phyloP scores from a whole-genome alignment of 2,888 invertebrate genomes.

The Elegia similella region DNA sequence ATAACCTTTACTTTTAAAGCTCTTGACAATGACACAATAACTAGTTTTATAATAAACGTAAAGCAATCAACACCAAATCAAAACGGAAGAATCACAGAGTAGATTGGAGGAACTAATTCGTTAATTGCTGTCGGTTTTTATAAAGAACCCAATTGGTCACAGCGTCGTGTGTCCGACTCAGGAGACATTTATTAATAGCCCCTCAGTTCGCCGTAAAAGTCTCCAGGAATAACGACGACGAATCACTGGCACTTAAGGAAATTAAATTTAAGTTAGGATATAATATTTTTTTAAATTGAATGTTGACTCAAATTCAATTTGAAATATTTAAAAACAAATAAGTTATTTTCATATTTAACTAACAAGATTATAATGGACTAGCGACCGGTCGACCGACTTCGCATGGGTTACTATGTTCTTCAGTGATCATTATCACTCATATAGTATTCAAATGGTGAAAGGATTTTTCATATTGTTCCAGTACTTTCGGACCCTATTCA shows the following conservation, averaged over 20 bases:
- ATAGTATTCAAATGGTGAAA: too few species aligned
- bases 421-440: too few species aligned
- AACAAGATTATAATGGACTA: too few species aligned
- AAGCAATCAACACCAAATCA: slow-evolving; percentile 26
- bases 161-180: slow-evolving; percentile 34
- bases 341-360: too few species aligned
- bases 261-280: not conserved
- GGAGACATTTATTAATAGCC: slow-evolving; percentile 49
- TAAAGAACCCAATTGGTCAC: slow-evolving; percentile 40
- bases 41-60: slow-evolving; percentile 7
- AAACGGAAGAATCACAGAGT: slow-evolving; percentile 39
- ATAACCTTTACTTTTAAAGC: not conserved
- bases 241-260: not conserved
- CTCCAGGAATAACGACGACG: slow-evolving; percentile 22
- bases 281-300: too few species aligned
- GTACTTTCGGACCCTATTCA: too few species aligned
- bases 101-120: slow-evolving; percentile 53
- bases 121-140: slow-evolving; percentile 42
- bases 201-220: slow-evolving; percentile 46
- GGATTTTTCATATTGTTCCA: too few species aligned
- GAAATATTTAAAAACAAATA: too few species aligned
- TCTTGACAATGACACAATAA: not conserved
- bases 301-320: too few species aligned
- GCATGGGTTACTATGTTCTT: too few species aligned
- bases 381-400: too few species aligned